phyloP scores from a whole-genome alignment of 2,113 vertebrate species.

The Lampris megalopsis region DNA sequence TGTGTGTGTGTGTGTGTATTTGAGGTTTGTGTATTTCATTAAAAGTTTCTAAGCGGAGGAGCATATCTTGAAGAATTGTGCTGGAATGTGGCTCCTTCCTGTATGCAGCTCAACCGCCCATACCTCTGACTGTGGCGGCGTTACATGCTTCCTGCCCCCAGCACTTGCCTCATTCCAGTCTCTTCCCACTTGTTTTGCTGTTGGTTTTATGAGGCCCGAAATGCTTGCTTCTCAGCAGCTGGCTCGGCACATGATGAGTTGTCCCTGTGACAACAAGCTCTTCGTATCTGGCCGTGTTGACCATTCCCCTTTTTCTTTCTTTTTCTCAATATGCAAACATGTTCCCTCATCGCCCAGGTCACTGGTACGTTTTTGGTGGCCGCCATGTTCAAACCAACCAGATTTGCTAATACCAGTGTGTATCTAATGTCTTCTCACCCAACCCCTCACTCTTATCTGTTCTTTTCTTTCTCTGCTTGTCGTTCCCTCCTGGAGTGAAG shows the following conservation, averaged over 20 bases:
- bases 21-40: slow-evolving; percentile 41
- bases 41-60: slow-evolving; percentile 47
- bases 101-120: slow-evolving; percentile 50
- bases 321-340: background rate
- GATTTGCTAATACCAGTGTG: background rate
- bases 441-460: no score
- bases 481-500: background rate
- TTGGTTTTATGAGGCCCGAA: slow-evolving; percentile 71
- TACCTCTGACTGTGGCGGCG: slow-evolving; percentile 66
- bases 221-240: slow-evolving; percentile 60
- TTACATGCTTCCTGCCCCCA: slow-evolving; percentile 43
- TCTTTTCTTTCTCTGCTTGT: background rate
- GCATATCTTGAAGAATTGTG: slow-evolving; percentile 55
- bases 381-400: background rate
- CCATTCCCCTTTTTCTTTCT: background rate
- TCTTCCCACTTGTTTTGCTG: slow-evolving; percentile 68
- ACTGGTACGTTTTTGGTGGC: background rate
- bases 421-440: background rate
- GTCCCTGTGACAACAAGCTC: slow-evolving; percentile 39
- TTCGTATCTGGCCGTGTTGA: background rate
- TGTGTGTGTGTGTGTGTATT: slow-evolving; percentile 16
- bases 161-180: slow-evolving; percentile 31
- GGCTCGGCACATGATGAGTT: slow-evolving; percentile 62
- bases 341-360: background rate
- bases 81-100: slow-evolving; percentile 68